Conservation (phyloP, 2,888 invertebrate genomes). For the Thyatira batis region DNA sequence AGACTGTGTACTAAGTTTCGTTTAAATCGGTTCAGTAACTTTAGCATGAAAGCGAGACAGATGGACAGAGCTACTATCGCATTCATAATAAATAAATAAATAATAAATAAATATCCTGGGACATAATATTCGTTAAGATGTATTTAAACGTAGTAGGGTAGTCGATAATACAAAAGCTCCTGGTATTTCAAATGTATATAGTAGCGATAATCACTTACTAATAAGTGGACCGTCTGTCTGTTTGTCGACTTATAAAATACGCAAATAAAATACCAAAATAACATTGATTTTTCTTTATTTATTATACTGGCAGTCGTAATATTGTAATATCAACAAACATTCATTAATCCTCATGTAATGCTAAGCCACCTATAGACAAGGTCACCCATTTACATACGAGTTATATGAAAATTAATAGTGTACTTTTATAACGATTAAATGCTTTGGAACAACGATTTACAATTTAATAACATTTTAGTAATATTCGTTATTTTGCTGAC, state of each 20-base stretch:
- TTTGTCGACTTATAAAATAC: too few relatives aligned
- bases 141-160: too few relatives aligned
- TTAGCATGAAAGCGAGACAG: too few relatives aligned
- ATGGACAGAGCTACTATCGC: too few relatives aligned
- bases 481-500: constrained; percentile 1
- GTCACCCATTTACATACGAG: constrained; percentile 33
- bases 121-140: too few relatives aligned
- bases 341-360: constrained; percentile 10
- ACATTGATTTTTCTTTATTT: constrained; percentile 27
- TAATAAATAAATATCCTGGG: too few relatives aligned
- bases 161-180: too few relatives aligned
- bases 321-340: constrained; percentile 21
- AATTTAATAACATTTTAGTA: constrained; percentile 10
- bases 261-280: background rate
- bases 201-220: background rate
- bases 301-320: constrained; percentile 47
- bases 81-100: too few relatives aligned
- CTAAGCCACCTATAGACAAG: constrained; percentile 5
- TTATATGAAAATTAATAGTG: constrained; percentile 10
- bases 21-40: too few relatives aligned
- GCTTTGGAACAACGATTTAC: constrained; percentile 52
- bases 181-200: too few relatives aligned
- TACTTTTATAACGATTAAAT: constrained; percentile 43
- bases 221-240: too few relatives aligned
- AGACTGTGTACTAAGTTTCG: too few relatives aligned